Percentiles rank a stretch among this genome's conserved stretches.
These are phyloP conservation scores for Drosophila neotestacea DNA, from an alignment of 2,888 invertebrate species.

Conservation along the genomic window DNA sequence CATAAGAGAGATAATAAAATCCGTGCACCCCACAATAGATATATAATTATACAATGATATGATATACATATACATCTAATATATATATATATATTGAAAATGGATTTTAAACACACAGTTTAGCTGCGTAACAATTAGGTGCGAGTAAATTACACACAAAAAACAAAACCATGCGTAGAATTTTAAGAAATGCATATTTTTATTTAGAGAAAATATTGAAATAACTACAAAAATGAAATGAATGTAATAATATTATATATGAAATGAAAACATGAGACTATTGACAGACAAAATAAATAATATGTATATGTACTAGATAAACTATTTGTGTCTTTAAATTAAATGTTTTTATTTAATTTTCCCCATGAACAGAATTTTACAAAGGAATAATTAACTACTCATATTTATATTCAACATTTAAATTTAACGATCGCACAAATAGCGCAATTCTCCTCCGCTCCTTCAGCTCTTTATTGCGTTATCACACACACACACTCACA, in stretches of 20 bases:
- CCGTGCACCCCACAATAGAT: constrained; percentile 49
- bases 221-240: constrained; percentile 45
- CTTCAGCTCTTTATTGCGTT: constrained; percentile 1
- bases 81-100: constrained; percentile 33
- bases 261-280: constrained; percentile 78
- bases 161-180: constrained; percentile 28
- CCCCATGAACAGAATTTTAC: neutral
- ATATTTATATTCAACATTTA: neutral
- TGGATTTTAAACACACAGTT: constrained; percentile 61
- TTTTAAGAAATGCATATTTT: constrained; percentile 67
- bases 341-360: neutral
- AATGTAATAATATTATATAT: constrained; percentile 47
- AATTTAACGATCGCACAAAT: constrained; percentile 7
- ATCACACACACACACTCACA: neutral
- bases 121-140: constrained; percentile 45
- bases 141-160: constrained; percentile 26
- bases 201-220: constrained; percentile 75
- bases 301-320: constrained; percentile 60
- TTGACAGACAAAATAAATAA: constrained; percentile 68
- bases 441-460: constrained; percentile 1
- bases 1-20: constrained; percentile 13
- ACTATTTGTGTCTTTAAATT: constrained; percentile 14
- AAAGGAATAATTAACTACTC: neutral
- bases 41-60: constrained; percentile 65
- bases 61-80: constrained; percentile 17